Evolutionary conservation across 2,888 invertebrate species (phyloP), one percentile per base, ranked within the genome.

Genomic region (Acrobasis consociella): DNA sequence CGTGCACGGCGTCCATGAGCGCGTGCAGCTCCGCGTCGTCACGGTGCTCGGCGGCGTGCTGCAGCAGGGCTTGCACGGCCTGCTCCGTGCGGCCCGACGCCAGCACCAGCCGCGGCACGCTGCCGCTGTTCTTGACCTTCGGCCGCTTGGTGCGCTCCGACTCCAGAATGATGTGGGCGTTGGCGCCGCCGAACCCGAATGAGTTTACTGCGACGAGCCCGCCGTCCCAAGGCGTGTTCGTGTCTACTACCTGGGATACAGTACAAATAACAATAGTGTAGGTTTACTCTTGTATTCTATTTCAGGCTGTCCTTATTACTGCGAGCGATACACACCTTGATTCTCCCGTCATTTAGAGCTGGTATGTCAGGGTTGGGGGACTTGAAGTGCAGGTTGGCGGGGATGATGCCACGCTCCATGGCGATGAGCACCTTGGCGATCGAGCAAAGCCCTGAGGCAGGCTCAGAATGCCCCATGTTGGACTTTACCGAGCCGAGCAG

Each of bases 381-480:
- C 62, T 94, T 91, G 87, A 95, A 99, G 84, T 99, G 99, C 65
- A 99, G 93, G 89, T 99, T 99, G 17, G 94, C 95, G 1, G 99
- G 99, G 72, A 99, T 97, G 42, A 95, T 85, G 39, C 97, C 97
- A 62, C 94, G 88, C 89, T 99, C 98, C 97, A 99, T 98, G 15
- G 99, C 97, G 65, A 99, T 95, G 22, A 99, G 85, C 62, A 85
- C 94, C 88, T 99, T 99, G 11, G 97, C 97, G 69, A 99, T 93
- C 1, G 98, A 96, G 80, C 98, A 97, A 31, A 99, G 93, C 37
- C 98, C 98, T 53, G 97, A 97, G 1, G 97, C 97, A 0, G 99
- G 97, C 89, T 99, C 99, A 5, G 99, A 96, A 85, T 99, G 99
- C 1, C 99, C 99, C 98, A 99, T 99, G 90, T 99, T 99, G 22